phyloP scores from a whole-genome alignment of 2,797 vertebrate species.

The Acomys russatus region DNA sequence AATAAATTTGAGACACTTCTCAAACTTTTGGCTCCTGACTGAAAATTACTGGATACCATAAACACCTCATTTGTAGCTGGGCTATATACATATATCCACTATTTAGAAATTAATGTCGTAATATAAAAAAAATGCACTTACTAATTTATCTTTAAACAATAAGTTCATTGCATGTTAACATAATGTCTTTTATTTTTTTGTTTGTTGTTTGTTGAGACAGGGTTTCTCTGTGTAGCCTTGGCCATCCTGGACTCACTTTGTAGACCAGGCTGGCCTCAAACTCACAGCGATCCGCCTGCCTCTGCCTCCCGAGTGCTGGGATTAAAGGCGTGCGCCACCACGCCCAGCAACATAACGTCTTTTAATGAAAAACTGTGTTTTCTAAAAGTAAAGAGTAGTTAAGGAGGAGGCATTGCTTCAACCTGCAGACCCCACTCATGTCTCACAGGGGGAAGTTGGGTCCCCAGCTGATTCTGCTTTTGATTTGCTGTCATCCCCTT shows the following conservation, averaged over 20 bases:
- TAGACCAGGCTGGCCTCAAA: too few species aligned
- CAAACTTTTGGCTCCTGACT: slow-evolving; percentile 10
- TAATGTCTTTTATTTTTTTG: too few species aligned
- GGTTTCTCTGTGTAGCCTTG: too few species aligned
- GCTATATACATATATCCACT: neutral
- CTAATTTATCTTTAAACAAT: slow-evolving; percentile 53
- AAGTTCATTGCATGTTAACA: too few species aligned
- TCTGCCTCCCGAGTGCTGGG: too few species aligned
- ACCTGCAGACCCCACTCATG: neutral
- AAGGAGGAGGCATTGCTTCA: neutral
- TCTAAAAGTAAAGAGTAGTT: neutral
- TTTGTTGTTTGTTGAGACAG: too few species aligned
- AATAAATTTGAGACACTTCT: neutral
- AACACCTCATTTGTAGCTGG: neutral
- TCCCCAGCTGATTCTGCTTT: neutral
- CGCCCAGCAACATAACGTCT: too few species aligned
- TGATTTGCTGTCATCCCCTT: neutral
- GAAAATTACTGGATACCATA: too few species aligned
- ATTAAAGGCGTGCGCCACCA: too few species aligned
- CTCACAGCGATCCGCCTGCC: too few species aligned
- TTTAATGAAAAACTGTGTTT: slow-evolving; percentile 5
- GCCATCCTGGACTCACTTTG: too few species aligned
- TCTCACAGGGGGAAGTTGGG: neutral
- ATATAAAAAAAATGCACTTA: neutral
- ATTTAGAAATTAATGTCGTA: slow-evolving; percentile 11